Percentiles rank a stretch among this genome's conserved stretches.
phyloP scores from a whole-genome alignment of 2,888 invertebrate genomes.

The Chloromyia formosa region DNA sequence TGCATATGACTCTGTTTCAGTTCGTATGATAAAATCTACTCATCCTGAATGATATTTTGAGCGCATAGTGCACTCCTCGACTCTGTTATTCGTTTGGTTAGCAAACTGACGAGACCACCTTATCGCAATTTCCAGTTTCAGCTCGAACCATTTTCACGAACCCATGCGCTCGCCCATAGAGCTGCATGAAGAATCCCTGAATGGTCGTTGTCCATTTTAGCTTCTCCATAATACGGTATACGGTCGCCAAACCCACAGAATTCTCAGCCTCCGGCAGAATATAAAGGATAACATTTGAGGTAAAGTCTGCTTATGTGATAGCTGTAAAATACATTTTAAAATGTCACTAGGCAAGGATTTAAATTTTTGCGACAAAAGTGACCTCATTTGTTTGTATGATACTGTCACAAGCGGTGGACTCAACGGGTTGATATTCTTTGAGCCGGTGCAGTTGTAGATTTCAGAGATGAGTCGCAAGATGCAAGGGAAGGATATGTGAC shows the following conservation, averaged over 20 bases:
- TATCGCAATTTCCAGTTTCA: background rate
- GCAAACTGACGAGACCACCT: background rate
- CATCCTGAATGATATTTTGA: background rate
- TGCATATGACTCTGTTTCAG: background rate
- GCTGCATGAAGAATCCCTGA: too few species aligned
- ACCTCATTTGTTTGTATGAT: constrained; percentile 27
- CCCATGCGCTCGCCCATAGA: too few species aligned
- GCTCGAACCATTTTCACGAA: background rate
- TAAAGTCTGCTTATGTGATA: constrained; percentile 20
- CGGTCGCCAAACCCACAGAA: too few species aligned
- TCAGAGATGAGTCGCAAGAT: too few species aligned
- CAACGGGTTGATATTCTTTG: background rate
- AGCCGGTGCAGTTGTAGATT: background rate
- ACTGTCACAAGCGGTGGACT: background rate
- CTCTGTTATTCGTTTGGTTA: constrained; percentile 16
- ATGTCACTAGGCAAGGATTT: constrained; percentile 32
- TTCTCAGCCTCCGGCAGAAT: background rate
- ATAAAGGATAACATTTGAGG: constrained; percentile 24
- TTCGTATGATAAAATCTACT: constrained; percentile 26
- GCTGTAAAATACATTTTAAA: constrained; percentile 38
- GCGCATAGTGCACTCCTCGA: background rate
- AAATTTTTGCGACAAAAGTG: constrained; percentile 40
- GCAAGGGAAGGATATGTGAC: too few species aligned
- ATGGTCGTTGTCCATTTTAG: too few species aligned
- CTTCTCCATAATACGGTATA: too few species aligned